These are phyloP conservation scores for Tipula vernalis DNA, from an alignment of 2,888 invertebrate genomes.

Conservation along the genomic window DNA sequence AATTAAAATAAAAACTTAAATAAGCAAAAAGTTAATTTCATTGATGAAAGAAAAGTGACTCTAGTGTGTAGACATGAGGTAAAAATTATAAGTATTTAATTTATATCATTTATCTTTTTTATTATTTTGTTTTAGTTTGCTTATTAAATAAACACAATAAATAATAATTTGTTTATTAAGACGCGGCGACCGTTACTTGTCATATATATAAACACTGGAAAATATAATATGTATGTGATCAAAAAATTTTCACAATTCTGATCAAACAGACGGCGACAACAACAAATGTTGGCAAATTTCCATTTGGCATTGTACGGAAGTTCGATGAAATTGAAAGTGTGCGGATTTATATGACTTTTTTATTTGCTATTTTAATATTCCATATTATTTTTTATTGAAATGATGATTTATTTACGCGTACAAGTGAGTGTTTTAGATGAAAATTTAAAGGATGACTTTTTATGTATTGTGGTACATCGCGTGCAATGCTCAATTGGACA, in stretches of 20 bases:
- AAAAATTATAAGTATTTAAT: background rate
- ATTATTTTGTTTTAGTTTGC: background rate
- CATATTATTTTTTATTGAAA: background rate
- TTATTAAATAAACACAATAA: background rate
- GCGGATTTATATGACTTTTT: background rate
- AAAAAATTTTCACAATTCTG: background rate
- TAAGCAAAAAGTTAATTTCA: background rate
- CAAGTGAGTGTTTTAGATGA: background rate
- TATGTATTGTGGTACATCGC: background rate
- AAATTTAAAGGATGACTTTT: background rate
- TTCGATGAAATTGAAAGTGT: slow-evolving; percentile 11
- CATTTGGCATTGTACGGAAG: slow-evolving; percentile 11
- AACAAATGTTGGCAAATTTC: slow-evolving; percentile 6
- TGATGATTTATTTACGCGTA: background rate
- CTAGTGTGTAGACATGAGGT: background rate
- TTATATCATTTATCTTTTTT: background rate
- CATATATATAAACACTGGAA: background rate
- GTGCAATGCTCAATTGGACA: background rate
- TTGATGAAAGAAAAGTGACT: background rate
- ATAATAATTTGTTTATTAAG: background rate
- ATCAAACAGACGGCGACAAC: slow-evolving; percentile 4
- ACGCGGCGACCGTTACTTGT: background rate
- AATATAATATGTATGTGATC: background rate
- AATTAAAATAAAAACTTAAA: background rate
- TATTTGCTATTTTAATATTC: background rate